A percentile compares a stretch with the other conserved stretches of the same genome.
Evolutionary conservation across 2,797 vertebrate species (phyloP).

Genomic region (Danio aesculapii): DNA sequence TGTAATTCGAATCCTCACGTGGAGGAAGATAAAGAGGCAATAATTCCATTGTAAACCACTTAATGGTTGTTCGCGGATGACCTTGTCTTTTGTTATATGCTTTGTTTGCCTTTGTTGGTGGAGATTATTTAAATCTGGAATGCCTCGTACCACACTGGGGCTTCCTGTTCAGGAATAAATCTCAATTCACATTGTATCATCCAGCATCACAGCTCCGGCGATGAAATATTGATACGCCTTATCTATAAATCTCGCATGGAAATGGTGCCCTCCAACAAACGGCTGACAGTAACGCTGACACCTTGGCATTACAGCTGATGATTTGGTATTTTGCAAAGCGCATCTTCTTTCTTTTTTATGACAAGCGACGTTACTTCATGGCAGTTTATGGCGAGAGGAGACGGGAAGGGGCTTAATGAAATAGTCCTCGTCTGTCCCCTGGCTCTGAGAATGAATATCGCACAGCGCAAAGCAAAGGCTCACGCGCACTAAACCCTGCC

Average conservation of each 20-base stretch:
- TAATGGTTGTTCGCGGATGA: conserved; percentile 61
- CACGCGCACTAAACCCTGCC: conserved; percentile 59
- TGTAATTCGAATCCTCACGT: conserved; percentile 15
- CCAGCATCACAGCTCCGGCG: conserved; percentile 75
- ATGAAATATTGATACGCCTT: conserved; percentile 82
- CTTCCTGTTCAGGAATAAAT: conserved; percentile 73
- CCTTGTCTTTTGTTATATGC: conserved; percentile 69
- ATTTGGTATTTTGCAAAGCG: conserved; percentile 78
- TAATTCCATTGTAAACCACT: conserved; percentile 51
- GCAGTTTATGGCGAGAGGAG: conserved; percentile 78
- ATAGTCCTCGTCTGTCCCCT: conserved; percentile 68
- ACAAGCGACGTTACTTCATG: conserved; percentile 67
- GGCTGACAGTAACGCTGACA: conserved; percentile 80
- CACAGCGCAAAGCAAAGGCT: conserved; percentile 38
- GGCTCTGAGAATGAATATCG: conserved; percentile 64
- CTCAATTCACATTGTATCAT: conserved; percentile 82
- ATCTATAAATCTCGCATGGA: conserved; percentile 84
- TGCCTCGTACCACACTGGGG: conserved; percentile 72
- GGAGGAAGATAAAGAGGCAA: conserved; percentile 30
- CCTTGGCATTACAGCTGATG: conserved; percentile 78
- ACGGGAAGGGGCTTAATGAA: conserved; percentile 70
- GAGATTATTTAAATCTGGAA: conserved; percentile 72
- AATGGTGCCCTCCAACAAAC: conserved; percentile 79
- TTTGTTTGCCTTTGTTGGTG: conserved; percentile 71
- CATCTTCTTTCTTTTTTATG: conserved; percentile 75